phyloP scores from a whole-genome alignment of 2,797 vertebrate genomes.

The Acrossocheilus fasciatus region DNA sequence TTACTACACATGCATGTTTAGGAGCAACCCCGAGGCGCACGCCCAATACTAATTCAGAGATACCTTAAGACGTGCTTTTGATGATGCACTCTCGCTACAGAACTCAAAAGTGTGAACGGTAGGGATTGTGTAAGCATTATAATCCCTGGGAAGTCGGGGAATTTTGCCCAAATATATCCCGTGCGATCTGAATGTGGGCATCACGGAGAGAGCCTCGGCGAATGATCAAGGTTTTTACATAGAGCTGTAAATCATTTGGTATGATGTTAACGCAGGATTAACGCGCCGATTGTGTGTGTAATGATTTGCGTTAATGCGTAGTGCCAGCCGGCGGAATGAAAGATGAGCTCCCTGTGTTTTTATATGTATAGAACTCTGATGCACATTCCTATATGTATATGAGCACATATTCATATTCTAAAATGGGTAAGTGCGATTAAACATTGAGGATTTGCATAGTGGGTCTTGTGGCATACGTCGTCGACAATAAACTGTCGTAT shows the following conservation, averaged over 20 bases:
- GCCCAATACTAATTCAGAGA: slow-evolving; percentile 64
- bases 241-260: slow-evolving; percentile 30
- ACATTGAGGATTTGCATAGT: slow-evolving; percentile 44
- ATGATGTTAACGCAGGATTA: slow-evolving; percentile 7
- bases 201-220: neutral
- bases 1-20: slow-evolving; percentile 65
- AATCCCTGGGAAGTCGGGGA: slow-evolving; percentile 69
- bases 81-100: slow-evolving; percentile 65
- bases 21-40: slow-evolving; percentile 65
- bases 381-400: neutral
- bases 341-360: slow-evolving; percentile 2
- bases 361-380: slow-evolving; percentile 4
- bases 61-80: slow-evolving; percentile 52
- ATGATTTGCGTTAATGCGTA: slow-evolving; percentile 40
- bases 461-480: slow-evolving; percentile 62
- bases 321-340: slow-evolving; percentile 9
- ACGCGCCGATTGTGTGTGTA: neutral
- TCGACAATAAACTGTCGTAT: neutral
- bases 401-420: neutral
- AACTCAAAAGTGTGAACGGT: slow-evolving; percentile 74
- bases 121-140: slow-evolving; percentile 69
- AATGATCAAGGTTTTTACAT: neutral
- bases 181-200: slow-evolving; percentile 30
- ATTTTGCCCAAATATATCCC: slow-evolving; percentile 58
- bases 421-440: neutral